A percentile compares a stretch with the other conserved stretches of the same genome.
Evolutionary conservation across 1,140 invertebrate genomes (phyloP).

Genomic region (Drosophila lowei): DNA sequence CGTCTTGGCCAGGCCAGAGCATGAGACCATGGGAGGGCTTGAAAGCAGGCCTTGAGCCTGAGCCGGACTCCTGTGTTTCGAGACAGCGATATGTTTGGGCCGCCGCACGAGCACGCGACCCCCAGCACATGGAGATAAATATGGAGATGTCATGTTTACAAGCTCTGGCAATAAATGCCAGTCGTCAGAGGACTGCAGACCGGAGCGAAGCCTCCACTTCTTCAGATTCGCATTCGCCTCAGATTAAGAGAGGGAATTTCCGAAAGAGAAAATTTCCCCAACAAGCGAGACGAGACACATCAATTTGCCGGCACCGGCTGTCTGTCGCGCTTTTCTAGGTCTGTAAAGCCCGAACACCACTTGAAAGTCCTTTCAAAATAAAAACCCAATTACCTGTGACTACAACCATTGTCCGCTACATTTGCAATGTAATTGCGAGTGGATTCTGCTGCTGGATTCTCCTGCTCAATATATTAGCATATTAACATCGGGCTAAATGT

Average conservation of each 20-base stretch:
- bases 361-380: no score
- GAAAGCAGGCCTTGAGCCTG: not conserved
- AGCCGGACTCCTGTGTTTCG: conserved; percentile 27
- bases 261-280: conserved; percentile 54
- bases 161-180: conserved; percentile 62
- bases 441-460: no score
- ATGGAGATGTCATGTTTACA: conserved; percentile 70
- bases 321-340: not conserved
- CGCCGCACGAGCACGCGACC: not conserved
- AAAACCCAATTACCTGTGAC: no score
- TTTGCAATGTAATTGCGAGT: no score
- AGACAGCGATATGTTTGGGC: conserved; percentile 3
- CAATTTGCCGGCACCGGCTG: not conserved
- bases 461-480: no score
- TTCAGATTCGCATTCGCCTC: no score
- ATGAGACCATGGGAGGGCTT: not conserved
- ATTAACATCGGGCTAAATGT: no score
- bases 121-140: conserved; percentile 55
- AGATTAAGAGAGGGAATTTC: conserved; percentile 10
- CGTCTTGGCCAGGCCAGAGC: not conserved
- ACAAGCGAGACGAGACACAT: not conserved
- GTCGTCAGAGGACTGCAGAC: conserved; percentile 17
- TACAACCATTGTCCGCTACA: no score
- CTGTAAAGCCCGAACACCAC: not conserved
- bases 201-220: no score